Base-by-base conservation (phyloP, 2,797 vertebrate species). In the Euphonia xanthogaster region DNA sequence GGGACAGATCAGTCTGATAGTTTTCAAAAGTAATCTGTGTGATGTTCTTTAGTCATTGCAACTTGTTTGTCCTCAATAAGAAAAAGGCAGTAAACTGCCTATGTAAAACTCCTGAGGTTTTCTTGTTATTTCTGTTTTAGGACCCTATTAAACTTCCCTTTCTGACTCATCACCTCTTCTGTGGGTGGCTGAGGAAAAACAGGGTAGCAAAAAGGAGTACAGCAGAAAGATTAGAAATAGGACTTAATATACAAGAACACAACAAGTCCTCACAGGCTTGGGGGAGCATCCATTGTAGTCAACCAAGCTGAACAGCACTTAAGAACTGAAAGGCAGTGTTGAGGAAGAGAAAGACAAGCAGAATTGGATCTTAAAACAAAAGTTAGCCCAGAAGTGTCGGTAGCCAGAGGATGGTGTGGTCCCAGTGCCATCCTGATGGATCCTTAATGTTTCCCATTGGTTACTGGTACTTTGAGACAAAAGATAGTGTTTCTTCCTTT, bases 161-260 rank as follows among this genome's bases (percentile, higher is more conserved):
- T 94, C 81, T 96, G 94, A 94, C 51, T 94, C 87, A 91, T 62
- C 90, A 82, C 35, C 79, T 87, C 54, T 87, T 87, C 68, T 79
- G 67, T 31, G 53, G 20, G 48, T 85, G 74, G 28, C 71, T 92
- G 42, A 87, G 66, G 84, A 89, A 89, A 85, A 67, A 42, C 21
- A 68, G 61, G 21, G 22, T 10, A 91, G 70, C 78, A 68, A 47
- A 88, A 85, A 86, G 73, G 62, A 57, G 44, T 50, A 31, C n/a
- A 33, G 62, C 37, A 90, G 67, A 84, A 79, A 65, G 61, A 75
- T 65, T 22, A 87, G 81, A 80, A 68, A 48, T 9, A 54, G 17
- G 55, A 30, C 40, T 77, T 84, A 4, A 8, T 74, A 42, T 48
- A 35, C 18, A 60, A 45, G 22, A 55, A 63, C 70, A 12, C 20